Base-by-base conservation (phyloP, 2,888 invertebrate species). In the Endotricha flammealis region DNA sequence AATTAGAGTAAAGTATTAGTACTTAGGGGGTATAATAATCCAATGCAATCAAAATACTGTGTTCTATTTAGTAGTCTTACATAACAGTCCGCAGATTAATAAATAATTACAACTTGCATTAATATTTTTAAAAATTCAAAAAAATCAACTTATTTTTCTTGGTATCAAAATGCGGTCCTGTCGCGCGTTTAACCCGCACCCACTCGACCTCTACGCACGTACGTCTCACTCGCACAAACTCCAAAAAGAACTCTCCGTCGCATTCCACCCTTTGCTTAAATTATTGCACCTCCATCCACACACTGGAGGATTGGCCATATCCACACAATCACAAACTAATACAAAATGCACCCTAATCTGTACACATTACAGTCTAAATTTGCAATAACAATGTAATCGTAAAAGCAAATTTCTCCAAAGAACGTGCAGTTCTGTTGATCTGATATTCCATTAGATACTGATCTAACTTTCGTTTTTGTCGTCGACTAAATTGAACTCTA, bases 181-280 rank as follows among this genome's bases (percentile, higher is more conserved):
- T 42, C 44, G 53, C 73, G 77, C 79, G 73, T 80, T 78, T 74
- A 71, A 73, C 80, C 79, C 76, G 74, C 80, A 78, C 79, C 75
- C 82, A 69, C 72, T 67, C 80, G 72, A 72, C 76, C 79, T 64
- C 72, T 83, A 85, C 83, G 85, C 85, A 85, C 73, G 85, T 85
- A 85, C 73, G 65, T 86, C 85, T 85, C 86, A 81, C 85, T 86
- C 86, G 79, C 86, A 85, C 86, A 79, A 83, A 85, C 79, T 81
- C 73, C 79, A 85, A 86, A 86, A 86, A 86, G 85, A 85, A 85
- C 79, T 74, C 64, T 72, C 85, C 71, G 70, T 85, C 85, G 83
- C 85, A 64, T 78, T 82, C 83, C 82, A 77, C 81, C 86, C 83
- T 73, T 81, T 79, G 83, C 85, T 85, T 85, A 83, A 86, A 86